Evolutionary conservation across 2,888 invertebrate species (phyloP), one percentile per base, ranked within the genome.

Genomic region (Xestia c-nigrum): DNA sequence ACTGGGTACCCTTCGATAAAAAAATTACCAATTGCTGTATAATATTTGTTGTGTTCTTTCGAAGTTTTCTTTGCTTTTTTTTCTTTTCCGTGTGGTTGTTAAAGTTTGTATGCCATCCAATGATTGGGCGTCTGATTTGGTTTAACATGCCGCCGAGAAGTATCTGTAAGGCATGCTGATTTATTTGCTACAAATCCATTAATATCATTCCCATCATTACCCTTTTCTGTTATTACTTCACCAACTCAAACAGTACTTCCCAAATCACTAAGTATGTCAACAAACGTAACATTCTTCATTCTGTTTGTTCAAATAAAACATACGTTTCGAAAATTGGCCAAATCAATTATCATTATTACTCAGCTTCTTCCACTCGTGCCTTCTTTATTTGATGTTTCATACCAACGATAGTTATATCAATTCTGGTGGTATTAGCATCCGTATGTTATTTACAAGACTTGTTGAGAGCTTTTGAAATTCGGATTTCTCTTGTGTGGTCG

Each of bases 321-420:
- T 79, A 82, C 81, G 87, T 88, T 90, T 90, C 89, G 90, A 89
- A 91, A 92, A 93, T 92, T 94, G 93, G 90, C 90, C 89, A 86
- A 89, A 92, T 87, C 91, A 93, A 93, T 94, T 94, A 94, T 87
- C 91, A 72, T 85, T 79, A 91, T 94, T 93, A 94, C 82, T 81
- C 87, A 76, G 74, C 85, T 89, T 85, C 86, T 88, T 87, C 85
- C 78, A 88, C 91, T 92, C 93, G 92, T 93, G 93, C 91, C 85
- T 88, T 64, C 66, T 74, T 46, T 92, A 87, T 93, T 93, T 93
- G 91, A 88, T 88, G 85, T 92, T 89, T 91, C 91, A 91, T 94
- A 91, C 90, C 87, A 89, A 86, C 91, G 88, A 90, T 93, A 89
- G 92, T 92, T 91, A 90, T 92, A 93, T 95, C 94, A 95, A 95